These are phyloP conservation scores for Rhopalosiphum padi DNA, from an alignment of 1,140 invertebrate genomes.

Conservation along the genomic window DNA sequence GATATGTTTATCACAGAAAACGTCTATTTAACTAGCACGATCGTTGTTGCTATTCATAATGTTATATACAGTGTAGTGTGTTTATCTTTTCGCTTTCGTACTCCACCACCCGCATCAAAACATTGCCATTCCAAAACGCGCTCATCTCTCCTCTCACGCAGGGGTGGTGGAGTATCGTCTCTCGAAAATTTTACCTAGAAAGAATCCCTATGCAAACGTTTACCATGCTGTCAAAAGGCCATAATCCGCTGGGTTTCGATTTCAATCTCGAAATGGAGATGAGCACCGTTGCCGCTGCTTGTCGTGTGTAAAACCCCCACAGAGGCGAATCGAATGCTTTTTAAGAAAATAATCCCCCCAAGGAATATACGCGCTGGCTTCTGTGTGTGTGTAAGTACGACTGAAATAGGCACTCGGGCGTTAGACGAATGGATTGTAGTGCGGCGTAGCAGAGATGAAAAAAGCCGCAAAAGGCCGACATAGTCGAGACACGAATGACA, in stretches of 20 bases:
- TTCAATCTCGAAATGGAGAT: slow-evolving; percentile 57
- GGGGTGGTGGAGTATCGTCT: not conserved
- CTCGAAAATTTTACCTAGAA: not conserved
- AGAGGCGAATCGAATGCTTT: slow-evolving; percentile 49
- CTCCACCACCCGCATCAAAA: not conserved
- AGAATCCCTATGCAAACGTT: not conserved
- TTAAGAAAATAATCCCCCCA: slow-evolving; percentile 48
- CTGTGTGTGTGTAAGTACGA: not conserved
- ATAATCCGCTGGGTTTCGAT: slow-evolving; percentile 49
- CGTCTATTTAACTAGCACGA: not conserved
- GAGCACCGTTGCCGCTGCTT: not conserved
- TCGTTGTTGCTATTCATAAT: not conserved
- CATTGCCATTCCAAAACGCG: not conserved
- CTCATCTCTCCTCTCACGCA: not conserved
- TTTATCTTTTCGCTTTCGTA: slow-evolving; percentile 9
- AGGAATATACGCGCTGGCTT: not conserved
- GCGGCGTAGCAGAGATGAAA: not conserved
- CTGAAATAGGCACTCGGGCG: not conserved
- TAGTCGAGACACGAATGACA: not conserved
- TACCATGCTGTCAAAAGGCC: slow-evolving; percentile 48
- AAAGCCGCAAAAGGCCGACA: not conserved
- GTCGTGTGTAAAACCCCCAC: not conserved
- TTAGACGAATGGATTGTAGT: not conserved
- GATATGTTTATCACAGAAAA: not conserved
- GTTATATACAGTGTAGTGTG: not conserved